Conservation (phyloP, 1,140 invertebrate species). For the Drosophila tropicalis region DNA sequence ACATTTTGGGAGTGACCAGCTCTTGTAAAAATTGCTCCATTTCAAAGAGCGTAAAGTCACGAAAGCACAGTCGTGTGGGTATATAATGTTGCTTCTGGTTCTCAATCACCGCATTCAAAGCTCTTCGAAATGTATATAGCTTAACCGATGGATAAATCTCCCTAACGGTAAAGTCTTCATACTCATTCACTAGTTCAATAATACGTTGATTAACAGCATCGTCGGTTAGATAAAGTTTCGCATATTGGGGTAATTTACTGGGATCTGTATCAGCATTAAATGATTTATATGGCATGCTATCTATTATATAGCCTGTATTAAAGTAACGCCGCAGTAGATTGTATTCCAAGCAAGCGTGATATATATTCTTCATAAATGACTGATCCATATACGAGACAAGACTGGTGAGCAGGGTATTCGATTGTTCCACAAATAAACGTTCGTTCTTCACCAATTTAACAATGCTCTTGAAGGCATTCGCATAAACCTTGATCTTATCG, state of each 20-base stretch:
- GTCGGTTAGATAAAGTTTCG: conserved; percentile 59
- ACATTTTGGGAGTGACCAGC: conserved; percentile 61
- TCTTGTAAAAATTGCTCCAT: conserved; percentile 61
- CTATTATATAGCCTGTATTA: conserved; percentile 44
- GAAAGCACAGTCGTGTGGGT: conserved; percentile 68
- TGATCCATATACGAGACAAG: conserved; percentile 53
- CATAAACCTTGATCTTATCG: conserved; percentile 63
- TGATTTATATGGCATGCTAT: conserved; percentile 7
- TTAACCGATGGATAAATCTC: conserved; percentile 49
- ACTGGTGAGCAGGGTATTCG: conserved; percentile 47
- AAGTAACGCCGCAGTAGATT: conserved; percentile 65
- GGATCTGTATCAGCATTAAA: conserved; percentile 37
- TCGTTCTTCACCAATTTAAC: conserved; percentile 60
- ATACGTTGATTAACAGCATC: conserved; percentile 64
- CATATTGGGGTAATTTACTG: conserved; percentile 50
- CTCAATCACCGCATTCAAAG: conserved; percentile 60
- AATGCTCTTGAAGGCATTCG: conserved; percentile 63
- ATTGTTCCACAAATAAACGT: conserved; percentile 60
- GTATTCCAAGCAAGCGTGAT: conserved; percentile 63
- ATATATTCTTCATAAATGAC: conserved; percentile 48
- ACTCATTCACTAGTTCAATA: conserved; percentile 51
- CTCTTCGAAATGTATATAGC: conserved; percentile 55
- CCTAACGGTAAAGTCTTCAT: conserved; percentile 49
- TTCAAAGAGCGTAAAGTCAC: conserved; percentile 73
- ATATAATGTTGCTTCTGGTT: conserved; percentile 51